These are phyloP conservation scores for Coremacera marginata DNA, from an alignment of 2,888 invertebrate genomes.

Conservation along the genomic window DNA sequence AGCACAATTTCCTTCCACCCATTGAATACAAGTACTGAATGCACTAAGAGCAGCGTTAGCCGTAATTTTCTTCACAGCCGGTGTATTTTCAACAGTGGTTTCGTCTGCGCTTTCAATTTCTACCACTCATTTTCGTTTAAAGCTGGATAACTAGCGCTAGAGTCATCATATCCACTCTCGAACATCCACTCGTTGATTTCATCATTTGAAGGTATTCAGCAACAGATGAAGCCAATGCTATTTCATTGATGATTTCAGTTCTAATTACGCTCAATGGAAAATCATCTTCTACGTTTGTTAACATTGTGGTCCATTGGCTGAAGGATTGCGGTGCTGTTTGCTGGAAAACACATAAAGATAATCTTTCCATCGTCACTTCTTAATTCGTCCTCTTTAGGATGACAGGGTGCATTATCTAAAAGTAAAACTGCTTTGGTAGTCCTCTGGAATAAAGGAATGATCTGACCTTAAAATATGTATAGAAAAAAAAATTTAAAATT, in stretches of 20 bases:
- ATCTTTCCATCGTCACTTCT: constrained; percentile 46
- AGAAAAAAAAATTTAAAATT: constrained; percentile 6
- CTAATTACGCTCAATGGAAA: constrained; percentile 35
- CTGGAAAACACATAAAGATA: constrained; percentile 47
- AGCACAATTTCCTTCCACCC: no score
- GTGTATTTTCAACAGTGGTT: no score
- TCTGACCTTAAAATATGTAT: constrained; percentile 8
- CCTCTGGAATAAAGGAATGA: constrained; percentile 42
- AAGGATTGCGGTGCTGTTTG: no score
- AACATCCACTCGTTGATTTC: not conserved
- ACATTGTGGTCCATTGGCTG: not conserved
- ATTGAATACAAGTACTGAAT: no score
- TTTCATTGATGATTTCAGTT: constrained; percentile 32
- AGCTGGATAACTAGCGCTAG: no score
- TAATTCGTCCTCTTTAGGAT: constrained; percentile 39
- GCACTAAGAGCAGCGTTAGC: no score
- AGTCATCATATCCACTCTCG: no score
- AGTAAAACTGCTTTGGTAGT: constrained; percentile 49
- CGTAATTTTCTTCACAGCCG: no score
- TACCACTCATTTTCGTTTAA: no score
- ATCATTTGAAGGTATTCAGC: constrained; percentile 9
- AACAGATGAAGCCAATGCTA: not conserved
- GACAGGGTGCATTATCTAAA: constrained; percentile 49
- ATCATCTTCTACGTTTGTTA: constrained; percentile 31
- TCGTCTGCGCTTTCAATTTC: no score